Base-by-base conservation (phyloP, 2,113 vertebrate species). In the Xiphophorus hellerii region DNA sequence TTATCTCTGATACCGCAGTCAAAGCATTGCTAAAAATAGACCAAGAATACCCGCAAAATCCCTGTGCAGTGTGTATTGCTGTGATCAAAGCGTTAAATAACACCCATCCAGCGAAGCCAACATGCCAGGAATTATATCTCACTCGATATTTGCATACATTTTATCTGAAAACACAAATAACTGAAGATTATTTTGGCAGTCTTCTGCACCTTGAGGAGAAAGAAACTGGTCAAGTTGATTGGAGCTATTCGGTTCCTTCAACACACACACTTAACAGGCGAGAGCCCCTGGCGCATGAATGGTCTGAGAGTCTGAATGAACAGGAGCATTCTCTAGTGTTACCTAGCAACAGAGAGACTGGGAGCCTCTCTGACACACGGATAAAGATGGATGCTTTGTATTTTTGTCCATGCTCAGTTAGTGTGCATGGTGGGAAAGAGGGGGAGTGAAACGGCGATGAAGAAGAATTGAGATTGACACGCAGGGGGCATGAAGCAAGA, bases 281-380 rank as follows among this genome's bases (percentile, higher is more conserved):
- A 82, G 81, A 86, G 83, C 89, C 85, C 73, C 83, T 84, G 90
- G 78, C 81, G 81, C 89, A 94, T 95, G 93, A 94, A 93, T 95
- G 93, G 92, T 80, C 82, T 76, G 85, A 69, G 35, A 93, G 85
- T 90, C 88, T 93, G 88, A 94, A 93, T 92, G 89, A 95, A 94
- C 84, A 65, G 78, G 89, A 88, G 92, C 92, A 92, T 93, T 94
- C 92, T 89, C 89, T 81, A 85, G 88, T 80, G 94, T 95, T 92
- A 93, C 94, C 94, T 95, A 95, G 94, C 94, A 95, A 95, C 94
- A 94, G 86, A 88, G 87, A 92, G 89, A 92, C 91, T 87, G 89
- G 92, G 87, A 82, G 93, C 88, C 92, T 87, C 89, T 90, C 87
- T 87, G 91, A 90, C 84, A 87, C 88, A 91, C 71, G 72, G 89